Conservation (phyloP, 2,888 invertebrate species). For the Eupithecia insigniata region DNA sequence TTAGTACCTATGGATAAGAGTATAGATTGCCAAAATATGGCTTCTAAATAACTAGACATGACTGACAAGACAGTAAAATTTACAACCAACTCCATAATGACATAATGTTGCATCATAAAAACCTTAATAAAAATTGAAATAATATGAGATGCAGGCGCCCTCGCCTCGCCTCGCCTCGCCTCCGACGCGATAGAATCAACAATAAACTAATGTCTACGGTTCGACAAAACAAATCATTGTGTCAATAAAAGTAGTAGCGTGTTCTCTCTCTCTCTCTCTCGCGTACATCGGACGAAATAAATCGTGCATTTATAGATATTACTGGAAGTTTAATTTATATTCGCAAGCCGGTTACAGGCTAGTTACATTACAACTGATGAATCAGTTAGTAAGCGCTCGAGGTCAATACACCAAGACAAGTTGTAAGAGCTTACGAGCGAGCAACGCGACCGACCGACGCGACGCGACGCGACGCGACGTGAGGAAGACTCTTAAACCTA, state of each 20-base stretch:
- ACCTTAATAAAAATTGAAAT: slow-evolving; percentile 13
- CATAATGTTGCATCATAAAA: neutral
- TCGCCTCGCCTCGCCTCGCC: slow-evolving; percentile 10
- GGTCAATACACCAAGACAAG: neutral
- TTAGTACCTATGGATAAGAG: no score
- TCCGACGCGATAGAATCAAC: slow-evolving; percentile 27
- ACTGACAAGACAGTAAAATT: neutral
- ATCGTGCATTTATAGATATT: slow-evolving; percentile 35
- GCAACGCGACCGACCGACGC: no score
- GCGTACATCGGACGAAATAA: slow-evolving; percentile 24
- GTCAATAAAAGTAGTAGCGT: slow-evolving; percentile 33
- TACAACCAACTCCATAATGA: neutral
- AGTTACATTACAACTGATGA: neutral
- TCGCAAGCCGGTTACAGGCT: slow-evolving; percentile 3
- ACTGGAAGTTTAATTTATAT: slow-evolving; percentile 35
- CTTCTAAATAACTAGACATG: neutral
- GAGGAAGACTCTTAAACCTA: no score
- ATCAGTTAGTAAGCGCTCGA: neutral
- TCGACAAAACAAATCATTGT: slow-evolving; percentile 31
- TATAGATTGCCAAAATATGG: neutral
- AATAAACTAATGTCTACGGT: slow-evolving; percentile 30
- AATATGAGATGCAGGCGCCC: neutral
- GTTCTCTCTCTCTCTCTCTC: no score
- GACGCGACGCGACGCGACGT: no score
- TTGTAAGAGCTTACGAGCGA: neutral